phyloP scores from a whole-genome alignment of 2,797 vertebrate genomes.

The Epinephelus coioides region DNA sequence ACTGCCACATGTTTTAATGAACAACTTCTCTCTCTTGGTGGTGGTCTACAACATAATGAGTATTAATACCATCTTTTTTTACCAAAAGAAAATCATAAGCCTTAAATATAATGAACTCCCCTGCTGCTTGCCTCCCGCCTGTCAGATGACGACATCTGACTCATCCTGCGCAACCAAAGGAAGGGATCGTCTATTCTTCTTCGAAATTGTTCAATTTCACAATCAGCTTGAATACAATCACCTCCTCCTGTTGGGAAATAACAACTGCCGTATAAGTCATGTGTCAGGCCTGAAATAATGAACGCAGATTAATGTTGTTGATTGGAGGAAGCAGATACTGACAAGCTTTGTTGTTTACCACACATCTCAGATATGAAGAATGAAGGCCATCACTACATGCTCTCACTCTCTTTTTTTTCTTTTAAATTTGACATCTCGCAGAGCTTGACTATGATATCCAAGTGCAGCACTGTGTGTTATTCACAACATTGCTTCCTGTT shows the following conservation, averaged over 20 bases:
- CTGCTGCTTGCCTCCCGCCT: neutral
- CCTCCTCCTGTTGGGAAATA: conserved; percentile 62
- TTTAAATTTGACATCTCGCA: conserved; percentile 5
- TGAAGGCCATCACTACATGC: neutral
- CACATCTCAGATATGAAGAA: conserved; percentile 2
- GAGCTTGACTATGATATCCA: conserved; percentile 31
- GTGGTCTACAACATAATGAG: neutral
- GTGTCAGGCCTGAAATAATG: neutral
- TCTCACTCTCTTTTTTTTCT: neutral
- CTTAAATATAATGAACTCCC: neutral
- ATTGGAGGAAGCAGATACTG: neutral
- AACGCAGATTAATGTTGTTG: neutral
- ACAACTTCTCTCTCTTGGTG: neutral
- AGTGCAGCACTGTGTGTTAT: conserved; percentile 42
- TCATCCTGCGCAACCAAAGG: conserved; percentile 10
- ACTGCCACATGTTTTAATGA: neutral
- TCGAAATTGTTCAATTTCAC: conserved; percentile 62
- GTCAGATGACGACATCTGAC: conserved; percentile 22
- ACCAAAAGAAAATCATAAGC: neutral
- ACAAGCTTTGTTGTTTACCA: neutral
- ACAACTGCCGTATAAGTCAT: neutral
- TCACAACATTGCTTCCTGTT: conserved; percentile 81
- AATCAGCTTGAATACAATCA: conserved; percentile 50
- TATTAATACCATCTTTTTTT: neutral
- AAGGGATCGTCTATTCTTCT: conserved; percentile 45